Percentiles rank a stretch among this genome's conserved stretches.
These are phyloP conservation scores for Apostichopus japonicus DNA, from an alignment of 35 echinoderm and acorn worm genomes.

Conservation along the genomic window DNA sequence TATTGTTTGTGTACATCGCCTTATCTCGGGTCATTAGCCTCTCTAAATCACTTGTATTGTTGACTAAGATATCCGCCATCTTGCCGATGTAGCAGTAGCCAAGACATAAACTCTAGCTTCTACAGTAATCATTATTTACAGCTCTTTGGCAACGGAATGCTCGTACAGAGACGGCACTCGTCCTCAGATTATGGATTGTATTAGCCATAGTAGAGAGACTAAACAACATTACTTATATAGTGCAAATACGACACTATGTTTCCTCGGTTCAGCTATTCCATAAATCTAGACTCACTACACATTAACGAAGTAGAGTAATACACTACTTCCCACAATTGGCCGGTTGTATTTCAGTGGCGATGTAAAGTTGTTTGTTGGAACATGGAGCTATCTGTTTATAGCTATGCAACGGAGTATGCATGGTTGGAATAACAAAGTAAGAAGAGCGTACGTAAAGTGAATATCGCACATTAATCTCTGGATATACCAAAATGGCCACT, in stretches of 20 bases:
- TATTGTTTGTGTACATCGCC: neutral
- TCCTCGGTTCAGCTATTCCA: neutral
- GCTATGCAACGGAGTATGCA: no score
- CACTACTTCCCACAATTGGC: neutral
- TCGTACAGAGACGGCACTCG: neutral
- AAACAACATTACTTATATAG: neutral
- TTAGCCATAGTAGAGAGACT: neutral
- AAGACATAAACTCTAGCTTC: neutral
- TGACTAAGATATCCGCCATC: neutral
- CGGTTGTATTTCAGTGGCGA: no score
- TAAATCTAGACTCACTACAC: neutral
- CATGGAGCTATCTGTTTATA: no score
- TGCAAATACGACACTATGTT: neutral
- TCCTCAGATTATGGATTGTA: neutral
- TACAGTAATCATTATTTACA: slow-evolving; percentile 17
- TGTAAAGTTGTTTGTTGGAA: no score
- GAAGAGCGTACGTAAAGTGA: no score
- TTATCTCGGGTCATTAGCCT: neutral
- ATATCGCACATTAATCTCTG: no score
- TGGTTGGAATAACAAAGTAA: no score
- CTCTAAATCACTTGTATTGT: slow-evolving; percentile 1
- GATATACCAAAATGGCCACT: no score
- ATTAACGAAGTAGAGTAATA: neutral
- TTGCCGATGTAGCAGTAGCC: neutral
- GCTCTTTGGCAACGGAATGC: neutral